Conservation (phyloP, 2,113 vertebrate genomes). For the Tenrec ecaudatus region DNA sequence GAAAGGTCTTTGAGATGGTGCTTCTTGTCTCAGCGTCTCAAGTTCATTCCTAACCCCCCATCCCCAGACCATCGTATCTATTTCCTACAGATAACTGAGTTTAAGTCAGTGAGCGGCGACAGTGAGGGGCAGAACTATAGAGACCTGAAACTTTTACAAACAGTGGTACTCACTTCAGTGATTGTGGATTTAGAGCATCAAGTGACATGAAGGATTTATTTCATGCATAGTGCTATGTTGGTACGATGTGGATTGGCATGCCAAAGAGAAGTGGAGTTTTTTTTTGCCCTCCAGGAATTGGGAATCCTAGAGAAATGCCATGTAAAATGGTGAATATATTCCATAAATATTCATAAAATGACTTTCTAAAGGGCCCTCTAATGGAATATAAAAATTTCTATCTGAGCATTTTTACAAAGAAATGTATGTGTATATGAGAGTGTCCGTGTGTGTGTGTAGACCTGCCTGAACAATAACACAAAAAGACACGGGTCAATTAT, state of each 20-base stretch:
- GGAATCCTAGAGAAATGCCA: slow-evolving; percentile 27
- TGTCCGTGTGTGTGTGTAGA: background rate
- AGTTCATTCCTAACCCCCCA: background rate
- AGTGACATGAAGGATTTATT: background rate
- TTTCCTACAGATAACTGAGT: background rate
- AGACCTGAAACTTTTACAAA: background rate
- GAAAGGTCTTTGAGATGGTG: slow-evolving; percentile 2
- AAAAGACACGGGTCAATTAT: too few relatives aligned
- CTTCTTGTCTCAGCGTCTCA: background rate
- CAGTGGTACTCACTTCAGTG: background rate
- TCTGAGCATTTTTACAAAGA: background rate
- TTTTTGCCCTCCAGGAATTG: background rate
- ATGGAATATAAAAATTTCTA: slow-evolving; percentile 38
- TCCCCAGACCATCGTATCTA: background rate
- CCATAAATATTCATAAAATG: slow-evolving; percentile 51
- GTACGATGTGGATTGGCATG: background rate
- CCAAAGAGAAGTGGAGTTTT: background rate
- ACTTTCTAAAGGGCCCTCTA: background rate
- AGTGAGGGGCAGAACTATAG: background rate
- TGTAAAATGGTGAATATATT: slow-evolving; percentile 31
- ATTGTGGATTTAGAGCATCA: background rate
- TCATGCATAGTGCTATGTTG: background rate
- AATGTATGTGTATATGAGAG: background rate
- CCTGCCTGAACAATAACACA: background rate
- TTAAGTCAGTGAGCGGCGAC: background rate